These are phyloP conservation scores for Berghia stephanieae DNA, from an alignment of 1,140 invertebrate genomes.

Conservation along the genomic window DNA sequence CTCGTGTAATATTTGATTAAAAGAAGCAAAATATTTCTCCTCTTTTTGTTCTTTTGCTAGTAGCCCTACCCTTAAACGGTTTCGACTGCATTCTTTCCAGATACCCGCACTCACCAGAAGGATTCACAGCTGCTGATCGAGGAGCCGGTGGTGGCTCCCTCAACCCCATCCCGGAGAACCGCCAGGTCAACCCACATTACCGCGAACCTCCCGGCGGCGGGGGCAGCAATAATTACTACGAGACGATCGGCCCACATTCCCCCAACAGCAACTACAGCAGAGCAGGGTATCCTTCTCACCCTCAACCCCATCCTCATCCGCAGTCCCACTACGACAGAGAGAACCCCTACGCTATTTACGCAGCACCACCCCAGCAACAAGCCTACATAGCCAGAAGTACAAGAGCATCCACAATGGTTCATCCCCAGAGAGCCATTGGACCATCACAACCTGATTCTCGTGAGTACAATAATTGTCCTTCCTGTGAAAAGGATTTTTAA, in stretches of 20 bases:
- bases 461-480: constrained; percentile 29
- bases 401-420: constrained; percentile 40
- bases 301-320: constrained; percentile 40
- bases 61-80: too few relatives aligned
- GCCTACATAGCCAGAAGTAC: constrained; percentile 53
- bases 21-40: too few relatives aligned
- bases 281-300: too few relatives aligned
- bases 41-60: too few relatives aligned
- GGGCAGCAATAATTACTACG: constrained; percentile 37
- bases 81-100: constrained; percentile 22
- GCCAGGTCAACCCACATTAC: constrained; percentile 48
- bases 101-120: constrained; percentile 46
- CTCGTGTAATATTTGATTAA: too few relatives aligned
- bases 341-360: constrained; percentile 34
- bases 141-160: constrained; percentile 33
- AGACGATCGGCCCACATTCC: constrained; percentile 30
- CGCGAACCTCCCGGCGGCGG: constrained; percentile 31
- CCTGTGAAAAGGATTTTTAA: not conserved
- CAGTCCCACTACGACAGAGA: constrained; percentile 35
- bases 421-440: constrained; percentile 48
- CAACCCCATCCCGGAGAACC: constrained; percentile 59
- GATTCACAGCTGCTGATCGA: constrained; percentile 42
- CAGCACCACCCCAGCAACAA: constrained; percentile 39
- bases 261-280: constrained; percentile 28
- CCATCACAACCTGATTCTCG: constrained; percentile 38